Evolutionary conservation across 2,888 invertebrate species (phyloP).

Genomic region (Dasypolia templi): DNA sequence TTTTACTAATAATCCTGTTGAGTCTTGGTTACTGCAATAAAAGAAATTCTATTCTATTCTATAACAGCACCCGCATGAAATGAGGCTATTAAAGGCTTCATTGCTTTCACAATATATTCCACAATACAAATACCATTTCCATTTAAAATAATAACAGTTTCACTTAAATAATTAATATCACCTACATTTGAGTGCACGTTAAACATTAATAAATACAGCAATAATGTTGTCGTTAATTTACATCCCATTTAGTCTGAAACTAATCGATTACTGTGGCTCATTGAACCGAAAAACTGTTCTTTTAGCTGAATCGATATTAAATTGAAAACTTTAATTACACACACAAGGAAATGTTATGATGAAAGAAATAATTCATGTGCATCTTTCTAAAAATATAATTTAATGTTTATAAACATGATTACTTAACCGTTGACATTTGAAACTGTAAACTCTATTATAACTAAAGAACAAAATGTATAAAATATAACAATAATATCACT

Average conservation of each 20-base stretch:
- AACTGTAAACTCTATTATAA: conserved; percentile 4
- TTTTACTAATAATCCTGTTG: too few species aligned
- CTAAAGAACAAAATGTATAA: conserved; percentile 4
- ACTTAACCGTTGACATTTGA: conserved; percentile 28
- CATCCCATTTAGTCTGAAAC: conserved; percentile 18
- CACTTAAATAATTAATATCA: conserved; percentile 14
- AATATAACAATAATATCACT: conserved; percentile 47
- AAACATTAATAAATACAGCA: conserved; percentile 47
- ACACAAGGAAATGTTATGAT: not conserved
- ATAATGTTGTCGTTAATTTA: conserved; percentile 39
- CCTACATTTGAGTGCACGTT: conserved; percentile 33
- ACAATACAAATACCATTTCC: not conserved
- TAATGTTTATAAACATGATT: conserved; percentile 11
- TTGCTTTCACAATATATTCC: not conserved
- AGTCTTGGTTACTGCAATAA: too few species aligned
- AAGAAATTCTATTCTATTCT: too few species aligned
- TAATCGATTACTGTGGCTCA: conserved; percentile 41
- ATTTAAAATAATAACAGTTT: conserved; percentile 4
- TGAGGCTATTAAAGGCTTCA: not conserved
- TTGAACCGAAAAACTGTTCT: conserved; percentile 46
- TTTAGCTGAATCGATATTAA: conserved; percentile 15
- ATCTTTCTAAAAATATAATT: not conserved
- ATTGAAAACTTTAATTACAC: conserved; percentile 13
- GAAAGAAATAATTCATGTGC: not conserved
- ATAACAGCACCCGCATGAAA: conserved; percentile 2